Conservation (phyloP, 1,140 invertebrate species). For the Caenorhabditis briggsae region DNA sequence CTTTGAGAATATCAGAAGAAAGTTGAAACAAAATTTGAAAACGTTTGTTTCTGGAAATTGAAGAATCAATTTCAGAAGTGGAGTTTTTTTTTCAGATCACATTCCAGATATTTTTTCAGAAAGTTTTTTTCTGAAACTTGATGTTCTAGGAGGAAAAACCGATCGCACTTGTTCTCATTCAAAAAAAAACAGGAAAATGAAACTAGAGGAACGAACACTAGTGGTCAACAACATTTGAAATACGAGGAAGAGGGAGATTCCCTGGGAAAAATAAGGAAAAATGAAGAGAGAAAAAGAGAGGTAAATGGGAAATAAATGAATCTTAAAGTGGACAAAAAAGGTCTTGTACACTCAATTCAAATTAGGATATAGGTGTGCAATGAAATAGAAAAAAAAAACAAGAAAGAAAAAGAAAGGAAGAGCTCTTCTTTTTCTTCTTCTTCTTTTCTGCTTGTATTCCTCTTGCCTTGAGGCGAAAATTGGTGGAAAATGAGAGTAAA, state of each 20-base stretch:
- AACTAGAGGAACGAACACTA: background rate
- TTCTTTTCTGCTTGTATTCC: background rate
- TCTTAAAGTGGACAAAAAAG: background rate
- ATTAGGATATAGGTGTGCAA: conserved; percentile 18
- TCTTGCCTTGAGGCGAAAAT: conserved; percentile 31
- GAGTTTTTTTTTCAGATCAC: no score
- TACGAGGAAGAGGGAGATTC: background rate
- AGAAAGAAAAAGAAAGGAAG: background rate
- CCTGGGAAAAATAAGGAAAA: background rate
- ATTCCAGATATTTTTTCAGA: no score
- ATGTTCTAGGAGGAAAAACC: no score
- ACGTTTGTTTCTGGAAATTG: no score
- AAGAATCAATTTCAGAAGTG: no score
- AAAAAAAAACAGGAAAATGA: no score
- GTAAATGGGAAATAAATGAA: background rate
- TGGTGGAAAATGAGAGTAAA: conserved; percentile 31
- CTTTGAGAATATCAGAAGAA: no score
- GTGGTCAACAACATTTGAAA: background rate
- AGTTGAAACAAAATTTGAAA: no score
- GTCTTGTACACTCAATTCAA: background rate
- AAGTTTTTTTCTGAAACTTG: no score
- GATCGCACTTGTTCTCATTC: no score
- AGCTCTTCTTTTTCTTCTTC: background rate
- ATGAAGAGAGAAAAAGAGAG: no score
- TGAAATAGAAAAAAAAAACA: background rate